Conservation (phyloP, 2,113 vertebrate genomes). For the Bubo bubo region DNA sequence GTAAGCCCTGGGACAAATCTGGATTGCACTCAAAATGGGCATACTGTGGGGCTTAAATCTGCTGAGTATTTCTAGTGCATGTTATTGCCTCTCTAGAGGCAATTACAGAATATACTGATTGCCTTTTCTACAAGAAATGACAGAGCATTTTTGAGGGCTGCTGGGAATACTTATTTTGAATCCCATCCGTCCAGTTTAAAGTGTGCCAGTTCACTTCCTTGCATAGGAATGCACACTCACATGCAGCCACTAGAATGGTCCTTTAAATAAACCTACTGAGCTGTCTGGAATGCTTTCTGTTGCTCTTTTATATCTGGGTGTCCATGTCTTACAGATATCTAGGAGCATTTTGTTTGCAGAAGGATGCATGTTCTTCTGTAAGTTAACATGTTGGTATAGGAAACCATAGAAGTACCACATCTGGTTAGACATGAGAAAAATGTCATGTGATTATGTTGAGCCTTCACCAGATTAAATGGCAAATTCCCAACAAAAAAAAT, state of each 20-base stretch:
- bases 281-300: not conserved
- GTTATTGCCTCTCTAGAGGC: not conserved
- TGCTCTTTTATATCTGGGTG: not conserved
- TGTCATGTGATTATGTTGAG: not conserved
- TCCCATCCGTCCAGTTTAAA: not conserved
- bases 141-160: not conserved
- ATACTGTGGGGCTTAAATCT: not conserved
- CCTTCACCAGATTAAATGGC: not conserved
- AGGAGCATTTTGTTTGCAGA: not conserved
- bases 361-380: not conserved
- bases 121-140: not conserved
- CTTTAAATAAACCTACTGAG: not conserved
- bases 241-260: not conserved
- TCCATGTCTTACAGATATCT: not conserved
- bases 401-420: not conserved
- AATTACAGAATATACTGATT: not conserved
- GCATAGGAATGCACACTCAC: not conserved
- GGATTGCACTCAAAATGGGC: not conserved
- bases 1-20: conserved; percentile 73
- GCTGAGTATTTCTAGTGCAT: not conserved
- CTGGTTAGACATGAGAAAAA: not conserved
- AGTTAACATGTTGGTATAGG: not conserved
- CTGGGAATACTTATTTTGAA: not conserved
- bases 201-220: not conserved
- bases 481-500: not conserved